These are phyloP conservation scores for Lutraria rhynchaena DNA, from an alignment of 1,140 invertebrate species.

Conservation along the genomic window DNA sequence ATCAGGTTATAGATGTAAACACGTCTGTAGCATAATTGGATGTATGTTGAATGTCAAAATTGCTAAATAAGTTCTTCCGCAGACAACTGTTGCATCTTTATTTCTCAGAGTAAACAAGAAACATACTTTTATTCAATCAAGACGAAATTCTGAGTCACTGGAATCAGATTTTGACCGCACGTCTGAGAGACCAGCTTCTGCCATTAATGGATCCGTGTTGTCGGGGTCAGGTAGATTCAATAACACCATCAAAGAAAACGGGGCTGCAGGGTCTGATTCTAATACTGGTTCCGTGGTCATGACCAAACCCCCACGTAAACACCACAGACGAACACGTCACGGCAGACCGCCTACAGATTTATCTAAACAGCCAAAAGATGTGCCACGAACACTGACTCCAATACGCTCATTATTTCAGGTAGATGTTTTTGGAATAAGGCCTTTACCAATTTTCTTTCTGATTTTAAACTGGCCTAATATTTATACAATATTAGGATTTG, in stretches of 20 bases:
- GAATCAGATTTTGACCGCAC: constrained; percentile 42
- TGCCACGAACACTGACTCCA: background rate
- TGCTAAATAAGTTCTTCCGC: background rate
- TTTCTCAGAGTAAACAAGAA: constrained; percentile 32
- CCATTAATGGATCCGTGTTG: background rate
- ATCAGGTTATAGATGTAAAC: too few species aligned
- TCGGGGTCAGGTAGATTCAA: background rate
- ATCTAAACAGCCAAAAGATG: background rate
- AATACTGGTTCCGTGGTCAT: background rate
- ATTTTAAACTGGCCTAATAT: too few species aligned
- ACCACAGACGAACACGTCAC: background rate
- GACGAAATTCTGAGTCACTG: background rate
- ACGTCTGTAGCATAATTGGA: too few species aligned
- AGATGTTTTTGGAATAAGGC: background rate
- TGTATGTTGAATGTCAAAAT: too few species aligned
- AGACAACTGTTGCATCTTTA: background rate
- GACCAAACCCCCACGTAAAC: constrained; percentile 5
- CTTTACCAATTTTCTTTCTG: too few species aligned
- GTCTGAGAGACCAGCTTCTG: constrained; percentile 11
- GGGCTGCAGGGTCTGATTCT: background rate
- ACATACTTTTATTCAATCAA: constrained; percentile 15
- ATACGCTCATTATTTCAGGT: background rate
- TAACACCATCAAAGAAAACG: background rate
- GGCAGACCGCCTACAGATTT: constrained; percentile 39
- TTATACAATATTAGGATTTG: too few species aligned